A percentile compares a stretch with the other conserved stretches of the same genome.
phyloP scores from a whole-genome alignment of 2,113 vertebrate species.

The Lathamus discolor region DNA sequence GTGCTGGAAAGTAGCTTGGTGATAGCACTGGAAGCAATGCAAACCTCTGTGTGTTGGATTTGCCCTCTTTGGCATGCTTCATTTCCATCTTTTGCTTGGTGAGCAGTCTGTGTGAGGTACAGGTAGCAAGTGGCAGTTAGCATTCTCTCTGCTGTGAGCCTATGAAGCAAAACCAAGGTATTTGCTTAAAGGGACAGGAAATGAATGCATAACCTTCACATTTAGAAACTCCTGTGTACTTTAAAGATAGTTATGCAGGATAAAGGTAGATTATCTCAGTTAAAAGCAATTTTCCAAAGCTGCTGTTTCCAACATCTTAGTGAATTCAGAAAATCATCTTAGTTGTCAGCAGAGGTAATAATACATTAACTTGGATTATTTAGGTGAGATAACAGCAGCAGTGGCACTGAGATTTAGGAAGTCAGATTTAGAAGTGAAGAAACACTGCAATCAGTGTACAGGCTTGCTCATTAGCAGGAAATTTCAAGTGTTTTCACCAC shows the following conservation, averaged over 20 bases:
- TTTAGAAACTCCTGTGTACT: neutral
- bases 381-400: neutral
- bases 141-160: neutral
- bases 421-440: neutral
- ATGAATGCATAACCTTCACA: neutral
- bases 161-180: neutral
- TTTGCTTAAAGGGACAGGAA: neutral
- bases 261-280: neutral
- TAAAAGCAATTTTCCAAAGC: neutral
- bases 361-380: neutral
- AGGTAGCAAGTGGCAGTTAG: neutral
- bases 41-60: neutral
- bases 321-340: neutral
- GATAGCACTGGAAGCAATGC: neutral
- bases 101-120: fast-evolving
- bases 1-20: neutral
- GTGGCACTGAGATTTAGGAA: neutral
- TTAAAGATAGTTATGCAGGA: neutral
- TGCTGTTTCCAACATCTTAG: neutral
- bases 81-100: neutral
- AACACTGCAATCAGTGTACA: neutral
- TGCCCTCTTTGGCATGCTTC: neutral
- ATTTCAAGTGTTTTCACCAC: neutral
- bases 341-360: neutral
- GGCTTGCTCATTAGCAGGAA: neutral